Percentiles rank a stretch among this genome's conserved stretches.
These are phyloP conservation scores for Rallus crepitans DNA, from an alignment of 2,797 vertebrate species.

Conservation along the genomic window DNA sequence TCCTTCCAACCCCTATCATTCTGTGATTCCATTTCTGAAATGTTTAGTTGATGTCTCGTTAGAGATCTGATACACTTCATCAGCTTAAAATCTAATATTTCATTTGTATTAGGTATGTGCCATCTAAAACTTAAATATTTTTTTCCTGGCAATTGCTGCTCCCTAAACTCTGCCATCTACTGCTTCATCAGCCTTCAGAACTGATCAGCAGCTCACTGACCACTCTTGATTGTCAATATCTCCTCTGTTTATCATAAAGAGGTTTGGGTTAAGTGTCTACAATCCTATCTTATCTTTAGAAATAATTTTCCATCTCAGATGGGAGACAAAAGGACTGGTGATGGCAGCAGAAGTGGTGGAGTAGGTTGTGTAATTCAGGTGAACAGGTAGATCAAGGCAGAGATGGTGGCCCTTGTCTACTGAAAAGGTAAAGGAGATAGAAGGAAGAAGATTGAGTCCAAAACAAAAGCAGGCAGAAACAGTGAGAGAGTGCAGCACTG, in stretches of 20 bases:
- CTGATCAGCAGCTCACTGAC: not conserved
- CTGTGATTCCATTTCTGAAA: not conserved
- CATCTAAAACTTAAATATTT: not conserved
- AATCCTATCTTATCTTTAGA: not conserved
- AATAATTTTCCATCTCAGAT: not conserved
- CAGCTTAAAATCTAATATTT: not conserved
- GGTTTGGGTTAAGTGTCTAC: not conserved
- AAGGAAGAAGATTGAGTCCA: not conserved
- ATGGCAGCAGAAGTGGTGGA: not conserved
- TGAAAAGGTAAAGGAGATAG: not conserved
- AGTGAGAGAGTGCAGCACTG: not conserved
- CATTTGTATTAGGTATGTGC: not conserved
- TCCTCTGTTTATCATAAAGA: not conserved
- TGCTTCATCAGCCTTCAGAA: not conserved
- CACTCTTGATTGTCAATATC: not conserved
- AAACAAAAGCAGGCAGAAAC: not conserved
- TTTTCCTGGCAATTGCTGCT: not conserved
- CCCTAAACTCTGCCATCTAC: not conserved
- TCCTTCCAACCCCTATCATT: too few species aligned
- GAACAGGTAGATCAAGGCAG: rapidly evolving
- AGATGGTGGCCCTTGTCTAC: not conserved
- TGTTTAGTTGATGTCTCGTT: not conserved
- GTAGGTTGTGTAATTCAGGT: not conserved
- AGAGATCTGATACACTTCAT: not conserved
- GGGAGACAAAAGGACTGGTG: not conserved